These are phyloP conservation scores for Hemicrepidius hirtus DNA, from an alignment of 2,888 invertebrate species.

Conservation along the genomic window DNA sequence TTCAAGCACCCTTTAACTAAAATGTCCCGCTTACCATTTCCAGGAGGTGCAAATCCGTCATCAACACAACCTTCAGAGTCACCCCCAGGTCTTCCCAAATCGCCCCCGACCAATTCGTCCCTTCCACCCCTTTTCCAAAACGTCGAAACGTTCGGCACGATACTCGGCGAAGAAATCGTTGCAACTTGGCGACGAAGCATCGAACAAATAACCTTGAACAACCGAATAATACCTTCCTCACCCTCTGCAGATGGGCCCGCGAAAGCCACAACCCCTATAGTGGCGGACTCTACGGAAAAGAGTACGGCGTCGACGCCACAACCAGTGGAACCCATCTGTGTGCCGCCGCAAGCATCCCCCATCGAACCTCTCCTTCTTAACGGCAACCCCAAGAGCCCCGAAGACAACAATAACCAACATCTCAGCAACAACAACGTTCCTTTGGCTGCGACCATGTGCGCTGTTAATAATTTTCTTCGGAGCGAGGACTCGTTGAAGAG, in stretches of 20 bases:
- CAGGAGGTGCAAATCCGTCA: slow-evolving; percentile 64
- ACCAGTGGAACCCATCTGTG: slow-evolving; percentile 68
- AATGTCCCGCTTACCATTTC: slow-evolving; percentile 56
- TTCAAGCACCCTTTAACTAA: slow-evolving; percentile 32
- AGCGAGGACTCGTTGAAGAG: slow-evolving; percentile 73
- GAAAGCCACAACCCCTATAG: slow-evolving; percentile 72
- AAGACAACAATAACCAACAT: slow-evolving; percentile 74
- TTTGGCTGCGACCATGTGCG: slow-evolving; percentile 72
- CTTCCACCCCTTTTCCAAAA: slow-evolving; percentile 78
- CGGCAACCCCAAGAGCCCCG: slow-evolving; percentile 75
- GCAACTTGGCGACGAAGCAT: slow-evolving; percentile 85
- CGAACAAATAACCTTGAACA: slow-evolving; percentile 73
- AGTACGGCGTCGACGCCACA: slow-evolving; percentile 74
- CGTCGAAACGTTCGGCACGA: slow-evolving; percentile 83
- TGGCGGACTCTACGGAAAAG: slow-evolving; percentile 68
- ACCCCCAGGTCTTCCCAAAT: slow-evolving; percentile 54
- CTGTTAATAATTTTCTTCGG: slow-evolving; percentile 69
- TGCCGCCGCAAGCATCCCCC: slow-evolving; percentile 64
- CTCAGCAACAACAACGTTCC: slow-evolving; percentile 74
- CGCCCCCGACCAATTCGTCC: slow-evolving; percentile 59
- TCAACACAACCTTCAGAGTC: slow-evolving; percentile 57
- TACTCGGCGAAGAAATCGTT: slow-evolving; percentile 89
- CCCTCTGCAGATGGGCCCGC: slow-evolving; percentile 61
- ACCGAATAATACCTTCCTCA: slow-evolving; percentile 63
- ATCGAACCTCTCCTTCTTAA: slow-evolving; percentile 64